These are phyloP conservation scores for Nemapogon koenigi DNA, from an alignment of 2,888 invertebrate species.

Conservation along the genomic window DNA sequence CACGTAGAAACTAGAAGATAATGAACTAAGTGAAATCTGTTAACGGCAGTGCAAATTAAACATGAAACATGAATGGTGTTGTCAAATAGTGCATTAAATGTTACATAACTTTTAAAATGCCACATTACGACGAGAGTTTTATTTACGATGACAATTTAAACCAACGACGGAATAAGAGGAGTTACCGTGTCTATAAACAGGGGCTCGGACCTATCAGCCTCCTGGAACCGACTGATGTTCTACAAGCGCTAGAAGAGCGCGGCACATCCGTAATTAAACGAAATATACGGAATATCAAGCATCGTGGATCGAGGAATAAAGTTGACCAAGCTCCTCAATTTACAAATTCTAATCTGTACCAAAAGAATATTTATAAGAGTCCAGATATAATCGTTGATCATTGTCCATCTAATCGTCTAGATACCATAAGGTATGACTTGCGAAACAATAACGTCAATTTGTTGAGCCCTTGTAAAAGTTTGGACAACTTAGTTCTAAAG, in stretches of 20 bases:
- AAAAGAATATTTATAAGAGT: slow-evolving; percentile 20
- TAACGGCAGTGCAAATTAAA: no score
- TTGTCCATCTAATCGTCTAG: slow-evolving; percentile 42
- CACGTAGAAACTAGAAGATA: not conserved
- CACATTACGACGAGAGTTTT: slow-evolving; percentile 61
- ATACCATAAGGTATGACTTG: slow-evolving; percentile 41
- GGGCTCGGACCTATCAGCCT: slow-evolving; percentile 38
- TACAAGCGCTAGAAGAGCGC: slow-evolving; percentile 42
- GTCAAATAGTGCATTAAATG: slow-evolving; percentile 1
- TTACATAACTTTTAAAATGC: slow-evolving; percentile 31
- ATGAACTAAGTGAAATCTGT: not conserved
- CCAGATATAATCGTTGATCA: slow-evolving; percentile 46
- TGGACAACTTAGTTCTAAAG: slow-evolving; percentile 49
- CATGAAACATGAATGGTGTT: not conserved
- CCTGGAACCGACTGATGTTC: slow-evolving; percentile 37
- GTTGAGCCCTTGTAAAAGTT: slow-evolving; percentile 49
- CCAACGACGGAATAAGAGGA: slow-evolving; percentile 55
- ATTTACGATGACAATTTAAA: slow-evolving; percentile 54
- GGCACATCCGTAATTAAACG: slow-evolving; percentile 48
- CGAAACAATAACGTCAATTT: slow-evolving; percentile 44
- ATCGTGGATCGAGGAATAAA: slow-evolving; percentile 37
- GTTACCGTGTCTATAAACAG: slow-evolving; percentile 56
- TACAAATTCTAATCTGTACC: slow-evolving; percentile 21
- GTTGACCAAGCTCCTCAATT: slow-evolving; percentile 24
- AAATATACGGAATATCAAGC: slow-evolving; percentile 49